phyloP scores from a whole-genome alignment of 2,113 vertebrate species.

The Verasper variegatus region DNA sequence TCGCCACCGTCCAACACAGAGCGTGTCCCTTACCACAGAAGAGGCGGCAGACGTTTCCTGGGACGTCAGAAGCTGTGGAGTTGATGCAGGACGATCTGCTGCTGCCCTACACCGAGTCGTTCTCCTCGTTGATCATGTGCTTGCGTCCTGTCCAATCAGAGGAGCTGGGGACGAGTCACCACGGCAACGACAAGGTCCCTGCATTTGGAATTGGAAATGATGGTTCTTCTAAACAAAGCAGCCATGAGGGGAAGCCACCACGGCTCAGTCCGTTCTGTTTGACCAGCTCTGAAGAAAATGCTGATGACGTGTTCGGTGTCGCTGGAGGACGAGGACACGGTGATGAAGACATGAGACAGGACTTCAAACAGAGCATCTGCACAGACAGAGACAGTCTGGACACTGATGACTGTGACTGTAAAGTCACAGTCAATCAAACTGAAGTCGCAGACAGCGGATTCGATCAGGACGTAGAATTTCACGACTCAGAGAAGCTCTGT shows the following conservation, averaged over 20 bases:
- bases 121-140: constrained; percentile 78
- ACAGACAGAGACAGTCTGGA: constrained; percentile 26
- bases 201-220: constrained; percentile 59
- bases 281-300: constrained; percentile 64
- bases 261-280: constrained; percentile 35
- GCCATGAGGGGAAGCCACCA: constrained; percentile 22
- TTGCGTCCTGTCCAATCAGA: constrained; percentile 63
- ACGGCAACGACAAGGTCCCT: constrained; percentile 38
- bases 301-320: constrained; percentile 52
- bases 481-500: constrained; percentile 25
- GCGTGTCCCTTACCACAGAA: constrained; percentile 46
- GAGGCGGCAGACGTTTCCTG: constrained; percentile 84
- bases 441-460: constrained; percentile 73
- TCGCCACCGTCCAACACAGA: constrained; percentile 67
- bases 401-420: constrained; percentile 22
- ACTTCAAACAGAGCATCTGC: constrained; percentile 37
- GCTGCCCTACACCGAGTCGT: constrained; percentile 64
- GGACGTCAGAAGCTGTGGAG: constrained; percentile 31
- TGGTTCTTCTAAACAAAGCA: constrained; percentile 42
- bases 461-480: constrained; percentile 66
- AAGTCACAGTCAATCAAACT: constrained; percentile 61
- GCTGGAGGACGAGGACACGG: constrained; percentile 7
- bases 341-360: constrained; percentile 14
- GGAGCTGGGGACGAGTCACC: constrained; percentile 49
- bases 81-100: constrained; percentile 55